These are phyloP conservation scores for Bombus consobrinus DNA, from an alignment of 1,140 invertebrate genomes.

Conservation along the genomic window DNA sequence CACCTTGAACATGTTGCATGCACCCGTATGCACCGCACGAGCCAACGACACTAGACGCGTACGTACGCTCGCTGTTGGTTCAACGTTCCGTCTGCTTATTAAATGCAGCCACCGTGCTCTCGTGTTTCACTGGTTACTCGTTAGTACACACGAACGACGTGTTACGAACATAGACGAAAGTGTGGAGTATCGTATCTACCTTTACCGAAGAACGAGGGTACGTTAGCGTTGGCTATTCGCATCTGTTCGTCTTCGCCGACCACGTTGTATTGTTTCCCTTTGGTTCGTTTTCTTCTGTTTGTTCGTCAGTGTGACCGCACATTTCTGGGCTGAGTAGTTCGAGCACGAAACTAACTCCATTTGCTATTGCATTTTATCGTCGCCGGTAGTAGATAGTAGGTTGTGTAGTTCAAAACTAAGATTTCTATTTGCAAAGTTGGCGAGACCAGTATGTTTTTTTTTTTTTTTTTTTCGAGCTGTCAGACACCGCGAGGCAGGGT, in stretches of 20 bases:
- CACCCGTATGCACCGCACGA: slow-evolving; percentile 26
- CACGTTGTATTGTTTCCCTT: background rate
- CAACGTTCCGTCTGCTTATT: slow-evolving; percentile 47
- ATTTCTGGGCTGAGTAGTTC: background rate
- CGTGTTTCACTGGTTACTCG: slow-evolving; percentile 34
- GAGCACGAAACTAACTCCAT: background rate
- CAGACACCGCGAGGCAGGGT: background rate
- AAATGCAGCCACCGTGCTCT: slow-evolving; percentile 38
- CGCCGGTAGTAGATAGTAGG: background rate
- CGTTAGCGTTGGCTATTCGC: background rate
- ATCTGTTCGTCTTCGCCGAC: background rate
- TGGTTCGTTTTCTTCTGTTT: background rate
- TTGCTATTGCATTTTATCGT: background rate
- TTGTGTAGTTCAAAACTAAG: background rate
- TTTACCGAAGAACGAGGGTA: background rate
- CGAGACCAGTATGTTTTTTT: background rate
- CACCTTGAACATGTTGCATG: background rate
- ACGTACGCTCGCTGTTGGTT: slow-evolving; percentile 15
- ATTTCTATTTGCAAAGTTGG: background rate
- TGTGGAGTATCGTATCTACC: background rate
- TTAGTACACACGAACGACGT: background rate
- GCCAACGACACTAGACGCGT: background rate
- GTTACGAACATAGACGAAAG: background rate
- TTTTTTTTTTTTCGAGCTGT: too few relatives aligned
- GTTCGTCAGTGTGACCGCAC: background rate